Conservation (phyloP, 37 sponge, comb jelly and placozoan genomes). For the Hexactinellida sp. region DNA sequence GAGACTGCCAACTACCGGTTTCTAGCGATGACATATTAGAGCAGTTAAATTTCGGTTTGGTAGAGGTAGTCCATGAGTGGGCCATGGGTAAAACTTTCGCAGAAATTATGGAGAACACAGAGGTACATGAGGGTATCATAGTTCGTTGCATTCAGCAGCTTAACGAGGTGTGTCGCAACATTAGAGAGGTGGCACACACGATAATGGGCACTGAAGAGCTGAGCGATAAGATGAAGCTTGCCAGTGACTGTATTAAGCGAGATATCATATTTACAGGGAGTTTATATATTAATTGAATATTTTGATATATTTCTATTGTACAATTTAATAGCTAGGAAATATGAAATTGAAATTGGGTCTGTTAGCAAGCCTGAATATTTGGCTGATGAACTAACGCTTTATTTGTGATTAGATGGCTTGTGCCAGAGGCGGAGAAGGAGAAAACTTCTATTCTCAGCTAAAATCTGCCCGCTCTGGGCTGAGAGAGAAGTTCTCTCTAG, state of each 20-base stretch:
- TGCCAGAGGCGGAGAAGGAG: background rate
- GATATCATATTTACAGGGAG: slow-evolving; percentile 99
- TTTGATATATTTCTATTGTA: too few relatives aligned
- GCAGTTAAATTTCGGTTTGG: slow-evolving; percentile 78
- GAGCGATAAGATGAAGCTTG: slow-evolving; percentile 53
- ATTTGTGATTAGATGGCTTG: background rate
- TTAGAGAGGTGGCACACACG: slow-evolving; percentile 55
- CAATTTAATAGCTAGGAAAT: too few relatives aligned
- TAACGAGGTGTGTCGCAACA: slow-evolving; percentile 64
- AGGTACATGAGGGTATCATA: slow-evolving; percentile 87
- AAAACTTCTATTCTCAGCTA: background rate
- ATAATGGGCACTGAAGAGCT: slow-evolving; percentile 70
- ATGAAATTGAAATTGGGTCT: too few relatives aligned
- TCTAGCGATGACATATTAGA: slow-evolving; percentile 46
- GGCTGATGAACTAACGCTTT: too few relatives aligned
- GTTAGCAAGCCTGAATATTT: too few relatives aligned
- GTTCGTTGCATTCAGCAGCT: slow-evolving; percentile 92
- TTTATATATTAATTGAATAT: slow-evolving; percentile 70
- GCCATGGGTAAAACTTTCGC: slow-evolving; percentile 85
- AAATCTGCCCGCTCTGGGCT: background rate
- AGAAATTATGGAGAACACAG: slow-evolving; percentile 68
- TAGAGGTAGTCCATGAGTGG: slow-evolving; percentile 96
- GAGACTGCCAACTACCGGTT: slow-evolving; percentile 38
- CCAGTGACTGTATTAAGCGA: slow-evolving; percentile 63
- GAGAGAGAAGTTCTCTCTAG: background rate